Percentiles rank a stretch among this genome's conserved stretches.
Conservation (phyloP, 2,113 vertebrate genomes). For the Serilophus lunatus region DNA sequence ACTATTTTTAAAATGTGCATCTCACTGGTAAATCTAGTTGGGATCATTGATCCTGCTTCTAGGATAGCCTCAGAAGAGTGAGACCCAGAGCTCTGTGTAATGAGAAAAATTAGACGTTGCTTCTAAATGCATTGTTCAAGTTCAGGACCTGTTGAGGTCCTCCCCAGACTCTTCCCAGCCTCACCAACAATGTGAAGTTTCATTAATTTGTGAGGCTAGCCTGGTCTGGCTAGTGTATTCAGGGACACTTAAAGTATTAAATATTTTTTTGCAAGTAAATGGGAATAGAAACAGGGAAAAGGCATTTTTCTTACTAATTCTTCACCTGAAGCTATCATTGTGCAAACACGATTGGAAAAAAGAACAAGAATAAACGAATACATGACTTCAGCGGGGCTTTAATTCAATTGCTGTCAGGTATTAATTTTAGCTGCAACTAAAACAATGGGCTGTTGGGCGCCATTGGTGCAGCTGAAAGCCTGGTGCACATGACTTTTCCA, state of each 20-base stretch:
- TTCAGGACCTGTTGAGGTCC: background rate
- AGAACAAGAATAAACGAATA: background rate
- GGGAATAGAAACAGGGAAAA: background rate
- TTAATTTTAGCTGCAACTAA: conserved; percentile 21
- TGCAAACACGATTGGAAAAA: background rate
- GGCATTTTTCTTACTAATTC: conserved; percentile 11
- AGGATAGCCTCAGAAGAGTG: background rate
- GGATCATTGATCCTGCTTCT: background rate
- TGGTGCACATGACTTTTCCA: conserved; percentile 48
- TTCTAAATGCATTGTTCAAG: background rate
- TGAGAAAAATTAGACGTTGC: background rate
- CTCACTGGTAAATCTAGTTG: rapidly evolving
- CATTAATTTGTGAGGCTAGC: background rate
- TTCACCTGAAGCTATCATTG: conserved; percentile 24
- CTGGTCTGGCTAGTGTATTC: background rate
- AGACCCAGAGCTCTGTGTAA: background rate
- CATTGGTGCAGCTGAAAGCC: background rate
- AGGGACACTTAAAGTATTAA: background rate
- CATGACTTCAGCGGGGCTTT: conserved; percentile 13
- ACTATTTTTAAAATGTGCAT: background rate
- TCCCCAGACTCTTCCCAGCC: background rate
- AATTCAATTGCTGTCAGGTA: conserved; percentile 46
- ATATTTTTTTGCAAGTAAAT: conserved; percentile 8
- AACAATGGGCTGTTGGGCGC: conserved; percentile 25
- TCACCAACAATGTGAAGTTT: background rate